Base-by-base conservation (phyloP, 2,888 invertebrate genomes). In the Dusona sp. region DNA sequence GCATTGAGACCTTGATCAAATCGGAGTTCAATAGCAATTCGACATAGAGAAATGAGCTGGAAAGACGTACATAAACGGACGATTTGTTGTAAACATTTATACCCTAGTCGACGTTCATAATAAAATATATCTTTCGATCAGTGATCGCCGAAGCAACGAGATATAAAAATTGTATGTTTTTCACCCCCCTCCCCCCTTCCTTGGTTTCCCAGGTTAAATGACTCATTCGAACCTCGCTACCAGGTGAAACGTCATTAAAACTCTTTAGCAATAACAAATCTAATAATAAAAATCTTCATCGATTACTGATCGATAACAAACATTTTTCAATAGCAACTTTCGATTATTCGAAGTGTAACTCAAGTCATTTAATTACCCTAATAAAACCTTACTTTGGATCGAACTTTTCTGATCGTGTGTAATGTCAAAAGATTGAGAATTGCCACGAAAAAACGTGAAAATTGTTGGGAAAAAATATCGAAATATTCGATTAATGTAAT, bases 11-110 rank as follows among this genome's bases (percentile, higher is more conserved):
- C 81, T 82, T 82, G 81, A 82, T 83, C 83, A 73, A 86, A 83
- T 73, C 80, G 78, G 83, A 83, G 86, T 84, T 86, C 80, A 86
- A 86, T 86, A 84, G 73, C 84, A 83, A 83, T 86, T 81, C 78
- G 61, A 78, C 42, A 19, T 19, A 48, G 61, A 51, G 78, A 68
- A 54, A 64, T 42, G 29, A 74, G 25, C 64, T 19, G 54, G 48
- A 67, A 74, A 45, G 42, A 29, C 25, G 25, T 16, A 3, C 77
- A 7, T 61, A 19, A 42, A 4, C 25, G 25, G 25, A 68, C 54
- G 68, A 45, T 22, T 36, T 29, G 42, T 13, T 61, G 16, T 13
- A 42, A 67, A n/a, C 45, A 42, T 79, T 70, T 42, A 13, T 54
- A 11, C 42, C 68, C 29, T 4, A 73, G 11, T 25, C n/a, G n/a